Base-by-base conservation (phyloP, 2,888 invertebrate species). In the Epinotia nisella region DNA sequence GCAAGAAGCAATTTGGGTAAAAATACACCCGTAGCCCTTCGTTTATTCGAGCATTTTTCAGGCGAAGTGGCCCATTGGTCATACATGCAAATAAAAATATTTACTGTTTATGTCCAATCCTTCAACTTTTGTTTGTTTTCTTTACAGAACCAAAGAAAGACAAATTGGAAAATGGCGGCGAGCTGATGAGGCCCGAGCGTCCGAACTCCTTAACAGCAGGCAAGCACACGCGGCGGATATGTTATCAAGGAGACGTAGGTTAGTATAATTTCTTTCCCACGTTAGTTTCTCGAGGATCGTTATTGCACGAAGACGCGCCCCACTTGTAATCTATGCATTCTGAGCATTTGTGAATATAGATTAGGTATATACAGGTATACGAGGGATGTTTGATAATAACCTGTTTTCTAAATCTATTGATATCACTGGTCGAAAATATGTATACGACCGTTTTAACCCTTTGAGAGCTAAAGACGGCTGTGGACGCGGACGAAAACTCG, bases 111-210 rank as follows among this genome's bases (percentile, higher is more conserved):
- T 41, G 11, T 62, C 9, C 15, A 39, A 19, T 66, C 41, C 10
- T 66, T 35, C 53, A 56, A 56, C 4, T 0, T 24, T 61, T 64
- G 15, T 82, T 81, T 80, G 76, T 81, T 86, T 89, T 88, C 78
- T 85, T 96, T 96, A 49, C 96, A 97, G 97, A 97, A 96, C 97
- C 97, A 95, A 97, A 97, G 95, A 97, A 97, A 96, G 97, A 97
- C 94, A 97, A 97, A 95, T 96, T 96, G 96, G 97, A 97, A 91
- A 95, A 92, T 86, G 95, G 95, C 82, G 92, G 90, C 79, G 91
- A 92, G 81, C 80, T 88, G 82, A 86, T 94, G 91, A 92, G 97
- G 92, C 95, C 96, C 75, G 97, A 97, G 92, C 94, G 97, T 84
- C 97, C 97, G 77, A 97, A 96, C 87, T 96, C 97, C 78, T 94